Percentiles rank a stretch among this genome's conserved stretches.
Conservation (phyloP, 2,888 invertebrate species). For the Boloria euphrosyne region DNA sequence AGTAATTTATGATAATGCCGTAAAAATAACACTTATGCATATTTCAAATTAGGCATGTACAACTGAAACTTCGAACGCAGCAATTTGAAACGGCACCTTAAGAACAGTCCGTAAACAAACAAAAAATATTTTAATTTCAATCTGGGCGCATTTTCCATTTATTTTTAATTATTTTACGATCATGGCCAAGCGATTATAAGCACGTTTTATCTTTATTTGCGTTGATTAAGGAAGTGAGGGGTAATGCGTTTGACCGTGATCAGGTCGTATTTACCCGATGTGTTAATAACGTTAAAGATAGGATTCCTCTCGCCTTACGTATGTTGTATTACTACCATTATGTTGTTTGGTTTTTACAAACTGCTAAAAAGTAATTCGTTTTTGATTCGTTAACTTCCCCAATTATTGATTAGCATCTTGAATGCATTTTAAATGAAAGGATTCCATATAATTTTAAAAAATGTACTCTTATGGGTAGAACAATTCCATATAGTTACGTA, state of each 20-base stretch:
- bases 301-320: constrained; percentile 16
- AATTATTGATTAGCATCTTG: too few species aligned
- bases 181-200: constrained; percentile 12
- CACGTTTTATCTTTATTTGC: constrained; percentile 26
- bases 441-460: too few species aligned
- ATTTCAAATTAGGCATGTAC: not conserved
- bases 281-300: constrained; percentile 30
- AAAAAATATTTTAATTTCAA: constrained; percentile 1
- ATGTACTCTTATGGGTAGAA: too few species aligned
- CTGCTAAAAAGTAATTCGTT: not conserved
- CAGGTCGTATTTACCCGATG: constrained; percentile 23
- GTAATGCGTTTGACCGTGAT: constrained; percentile 35
- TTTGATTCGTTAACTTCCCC: not conserved
- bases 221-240: constrained; percentile 37
- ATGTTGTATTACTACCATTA: constrained; percentile 6
- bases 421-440: too few species aligned
- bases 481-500: too few species aligned
- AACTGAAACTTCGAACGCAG: not conserved
- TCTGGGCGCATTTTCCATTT: constrained; percentile 9
- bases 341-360: not conserved
- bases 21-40: too few species aligned
- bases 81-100: not conserved
- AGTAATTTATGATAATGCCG: too few species aligned
- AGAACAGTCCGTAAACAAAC: not conserved
- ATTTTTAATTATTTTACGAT: constrained; percentile 27